Evolutionary conservation across 2,888 invertebrate species (phyloP).

Genomic region (Morpho deidamia): DNA sequence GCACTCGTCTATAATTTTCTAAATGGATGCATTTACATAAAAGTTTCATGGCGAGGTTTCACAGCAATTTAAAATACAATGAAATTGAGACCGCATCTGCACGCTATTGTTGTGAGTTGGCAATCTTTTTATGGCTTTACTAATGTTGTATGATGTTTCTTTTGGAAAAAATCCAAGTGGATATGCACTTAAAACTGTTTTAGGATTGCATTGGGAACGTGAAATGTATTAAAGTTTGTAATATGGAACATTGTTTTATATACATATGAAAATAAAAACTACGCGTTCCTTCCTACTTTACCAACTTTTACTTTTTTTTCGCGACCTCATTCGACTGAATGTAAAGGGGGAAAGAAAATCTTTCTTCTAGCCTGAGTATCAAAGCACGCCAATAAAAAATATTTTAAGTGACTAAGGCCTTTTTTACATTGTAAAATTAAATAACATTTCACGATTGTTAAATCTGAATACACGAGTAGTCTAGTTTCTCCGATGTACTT

Average conservation of each 20-base stretch:
- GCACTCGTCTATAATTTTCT: constrained; percentile 12
- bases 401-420: no score
- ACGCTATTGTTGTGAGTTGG: constrained; percentile 11
- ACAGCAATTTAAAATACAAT: constrained; percentile 12
- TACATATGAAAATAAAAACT: no score
- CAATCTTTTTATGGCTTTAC: constrained; percentile 10
- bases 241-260: background rate
- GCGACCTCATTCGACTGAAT: no score
- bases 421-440: no score
- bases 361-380: no score
- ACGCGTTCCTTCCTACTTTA: no score
- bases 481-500: no score
- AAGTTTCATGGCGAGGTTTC: constrained; percentile 4
- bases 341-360: no score
- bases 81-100: constrained; percentile 3
- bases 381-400: no score
- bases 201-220: background rate
- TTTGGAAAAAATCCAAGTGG: constrained; percentile 17
- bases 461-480: no score
- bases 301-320: no score
- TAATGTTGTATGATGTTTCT: constrained; percentile 6
- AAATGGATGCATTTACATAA: constrained; percentile 11
- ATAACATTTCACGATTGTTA: no score
- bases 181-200: constrained; percentile 4
- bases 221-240: background rate